These are phyloP conservation scores for Esox niger DNA, from an alignment of 2,113 vertebrate species.

Conservation along the genomic window DNA sequence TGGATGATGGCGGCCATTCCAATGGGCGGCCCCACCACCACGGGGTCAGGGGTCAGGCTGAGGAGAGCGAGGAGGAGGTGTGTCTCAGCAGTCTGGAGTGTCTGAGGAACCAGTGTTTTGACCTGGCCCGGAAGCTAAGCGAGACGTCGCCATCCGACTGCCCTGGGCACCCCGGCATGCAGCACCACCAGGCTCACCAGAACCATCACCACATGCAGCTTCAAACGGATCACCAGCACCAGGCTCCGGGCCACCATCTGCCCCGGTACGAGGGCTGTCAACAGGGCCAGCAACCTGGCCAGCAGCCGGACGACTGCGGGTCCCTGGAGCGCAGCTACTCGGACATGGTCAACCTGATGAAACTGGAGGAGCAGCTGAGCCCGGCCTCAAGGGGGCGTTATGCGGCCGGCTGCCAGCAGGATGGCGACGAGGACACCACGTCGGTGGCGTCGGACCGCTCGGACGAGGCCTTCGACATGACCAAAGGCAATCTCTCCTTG, in stretches of 20 bases:
- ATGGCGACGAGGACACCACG: conserved; percentile 92
- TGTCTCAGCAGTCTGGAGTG: conserved; percentile 98
- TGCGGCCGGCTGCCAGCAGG: conserved; percentile 72
- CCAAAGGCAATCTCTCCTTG: conserved; percentile 96
- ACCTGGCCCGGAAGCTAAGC: conserved; percentile 92
- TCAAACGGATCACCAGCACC: conserved; percentile 32
- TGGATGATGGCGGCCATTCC: conserved; percentile 62
- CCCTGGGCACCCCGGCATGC: conserved; percentile 45
- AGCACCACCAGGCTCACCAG: conserved; percentile 2
- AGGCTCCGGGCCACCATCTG: conserved; percentile 55
- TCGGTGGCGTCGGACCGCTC: conserved; percentile 93
- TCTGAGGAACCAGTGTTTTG: conserved; percentile 95
- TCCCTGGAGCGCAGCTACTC: conserved; percentile 88
- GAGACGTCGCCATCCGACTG: conserved; percentile 78
- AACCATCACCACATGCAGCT: conserved; percentile 39
- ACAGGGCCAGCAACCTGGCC: conserved; percentile 67
- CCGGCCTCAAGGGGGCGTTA: conserved; percentile 85
- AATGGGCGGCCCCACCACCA: conserved; percentile 55
- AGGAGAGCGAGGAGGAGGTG: conserved; percentile 90
- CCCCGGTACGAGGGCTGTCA: conserved; percentile 66
- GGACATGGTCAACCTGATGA: conserved; percentile 96
- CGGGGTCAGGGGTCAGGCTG: conserved; percentile 73
- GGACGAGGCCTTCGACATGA: conserved; percentile 98
- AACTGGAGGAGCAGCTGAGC: conserved; percentile 95
- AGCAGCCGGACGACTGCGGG: conserved; percentile 74